Evolutionary conservation across 2,797 vertebrate genomes (phyloP), one percentile per base, ranked within the genome.

Genomic region (Malurus leucopterus): DNA sequence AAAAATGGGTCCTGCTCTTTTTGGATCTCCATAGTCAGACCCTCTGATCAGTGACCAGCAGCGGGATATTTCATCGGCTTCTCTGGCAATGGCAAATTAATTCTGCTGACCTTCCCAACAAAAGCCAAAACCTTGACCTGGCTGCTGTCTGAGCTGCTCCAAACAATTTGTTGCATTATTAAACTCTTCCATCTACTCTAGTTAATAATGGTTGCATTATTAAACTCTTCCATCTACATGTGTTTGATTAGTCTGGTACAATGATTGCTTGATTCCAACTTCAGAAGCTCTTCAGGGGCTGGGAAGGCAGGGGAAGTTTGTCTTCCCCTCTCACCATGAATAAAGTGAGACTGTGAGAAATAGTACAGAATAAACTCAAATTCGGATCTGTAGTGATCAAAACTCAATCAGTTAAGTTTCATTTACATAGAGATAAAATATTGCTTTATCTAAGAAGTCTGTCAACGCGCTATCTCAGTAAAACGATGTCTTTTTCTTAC

Each of bases 61-160:
- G 14, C 1, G 5, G 59, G 50, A 32, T 68, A 70, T 54, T 84
- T 81, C 78, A 54, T 54, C 70, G 78, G 40, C 80, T 89, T 81
- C 67, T 88, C 44, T 49, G 54, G 77, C 47, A 89, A 58, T 70
- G 78, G 16, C 34, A 55, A 75, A 72, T 88, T 69, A 58, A 44
- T 78, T 84, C 83, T 73, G 13, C 61, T 67, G 88, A 59, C 38
- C 21, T 76, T 76, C 57, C 59, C 49, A 89, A 76, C 40, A 88
- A 82, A 84, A 75, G 29, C 18, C 63, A 49, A 88, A 91, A 63
- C 30, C 15, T 10, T 59, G 49, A 63, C 44, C 16, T 40, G n/a
- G n/a, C 63, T 86, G 34, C 78, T 92, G 86, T 27, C 34, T 57
- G 53, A 90, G 22, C 38, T 73, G 70, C 63, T 91, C 82, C n/a